Conservation (phyloP, 2,113 vertebrate genomes). For the Mixornis gularis region DNA sequence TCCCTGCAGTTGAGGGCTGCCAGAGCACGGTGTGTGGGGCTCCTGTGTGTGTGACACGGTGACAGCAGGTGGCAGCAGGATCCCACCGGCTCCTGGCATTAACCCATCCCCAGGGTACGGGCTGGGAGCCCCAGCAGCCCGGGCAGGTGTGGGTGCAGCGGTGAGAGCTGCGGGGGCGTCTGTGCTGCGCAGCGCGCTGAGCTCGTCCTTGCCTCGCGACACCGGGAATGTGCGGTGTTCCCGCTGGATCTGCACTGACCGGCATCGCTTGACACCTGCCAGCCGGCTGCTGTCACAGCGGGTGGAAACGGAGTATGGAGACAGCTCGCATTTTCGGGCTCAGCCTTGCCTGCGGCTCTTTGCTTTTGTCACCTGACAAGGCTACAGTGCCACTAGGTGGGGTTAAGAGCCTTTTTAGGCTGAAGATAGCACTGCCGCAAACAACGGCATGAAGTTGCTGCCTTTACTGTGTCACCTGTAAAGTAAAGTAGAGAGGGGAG, state of each 20-base stretch:
- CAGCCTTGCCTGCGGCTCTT: neutral
- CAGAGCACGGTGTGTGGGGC: neutral
- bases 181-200: rapidly evolving
- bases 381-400: neutral
- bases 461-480: neutral
- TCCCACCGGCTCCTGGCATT: neutral
- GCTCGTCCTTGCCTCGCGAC: neutral
- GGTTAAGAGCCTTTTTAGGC: neutral
- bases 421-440: neutral
- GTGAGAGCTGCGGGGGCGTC: rapidly evolving
- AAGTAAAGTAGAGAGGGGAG: neutral
- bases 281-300: neutral
- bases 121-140: rapidly evolving
- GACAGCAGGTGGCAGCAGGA: constrained; percentile 60
- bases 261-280: neutral
- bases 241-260: rapidly evolving
- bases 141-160: rapidly evolving
- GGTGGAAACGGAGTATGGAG: rapidly evolving
- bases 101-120: rapidly evolving
- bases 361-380: neutral
- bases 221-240: too few species aligned
- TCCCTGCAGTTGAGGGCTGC: neutral
- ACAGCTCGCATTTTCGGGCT: rapidly evolving
- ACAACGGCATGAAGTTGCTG: neutral
- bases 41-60: neutral